These are phyloP conservation scores for Amiota minor DNA, from an alignment of 2,888 invertebrate species.

Conservation along the genomic window DNA sequence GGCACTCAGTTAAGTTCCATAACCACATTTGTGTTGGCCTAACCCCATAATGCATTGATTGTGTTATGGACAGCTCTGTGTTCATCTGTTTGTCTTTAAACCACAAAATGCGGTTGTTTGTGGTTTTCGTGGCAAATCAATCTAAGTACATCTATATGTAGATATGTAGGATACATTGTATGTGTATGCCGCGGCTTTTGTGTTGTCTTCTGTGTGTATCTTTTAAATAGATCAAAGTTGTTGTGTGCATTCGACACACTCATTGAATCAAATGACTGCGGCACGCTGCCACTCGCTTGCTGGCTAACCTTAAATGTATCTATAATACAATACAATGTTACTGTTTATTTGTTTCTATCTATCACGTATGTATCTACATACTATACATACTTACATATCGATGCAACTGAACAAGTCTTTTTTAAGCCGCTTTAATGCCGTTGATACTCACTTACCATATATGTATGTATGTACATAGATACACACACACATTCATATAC, in stretches of 20 bases:
- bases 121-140: too few relatives aligned
- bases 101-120: not conserved
- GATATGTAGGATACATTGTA: too few relatives aligned
- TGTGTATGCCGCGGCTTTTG: not conserved
- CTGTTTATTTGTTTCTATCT: too few relatives aligned
- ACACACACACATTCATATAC: too few relatives aligned
- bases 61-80: not conserved
- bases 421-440: slow-evolving; percentile 5
- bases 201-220: not conserved
- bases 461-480: not conserved
- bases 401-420: too few relatives aligned
- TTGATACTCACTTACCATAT: not conserved
- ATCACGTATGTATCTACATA: not conserved
- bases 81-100: not conserved
- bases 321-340: too few relatives aligned
- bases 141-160: too few relatives aligned
- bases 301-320: not conserved
- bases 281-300: not conserved
- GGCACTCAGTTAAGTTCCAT: not conserved
- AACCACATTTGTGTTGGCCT: not conserved
- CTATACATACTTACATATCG: not conserved
- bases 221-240: slow-evolving; percentile 4
- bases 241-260: not conserved
- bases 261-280: not conserved
- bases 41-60: not conserved